phyloP scores from a whole-genome alignment of 2,888 invertebrate genomes.

The Adelphocoris suturalis region DNA sequence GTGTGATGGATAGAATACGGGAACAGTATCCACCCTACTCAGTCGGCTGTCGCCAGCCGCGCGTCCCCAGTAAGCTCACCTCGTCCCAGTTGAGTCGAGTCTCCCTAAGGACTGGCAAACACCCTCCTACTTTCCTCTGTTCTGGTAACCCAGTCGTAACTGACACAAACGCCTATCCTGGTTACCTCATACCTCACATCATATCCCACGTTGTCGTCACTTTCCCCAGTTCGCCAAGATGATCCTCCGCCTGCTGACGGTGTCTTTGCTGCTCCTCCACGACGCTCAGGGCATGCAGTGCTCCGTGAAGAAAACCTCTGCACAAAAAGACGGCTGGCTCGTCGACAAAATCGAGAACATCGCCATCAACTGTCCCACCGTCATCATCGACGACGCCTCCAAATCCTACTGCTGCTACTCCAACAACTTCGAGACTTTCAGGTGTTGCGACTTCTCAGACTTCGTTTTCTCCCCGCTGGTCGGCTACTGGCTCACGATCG shows the following conservation, averaged over 20 bases:
- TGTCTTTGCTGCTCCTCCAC: neutral
- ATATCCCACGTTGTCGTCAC: neutral
- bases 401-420: slow-evolving; percentile 5
- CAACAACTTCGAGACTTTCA: neutral
- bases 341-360: neutral
- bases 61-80: too few relatives aligned
- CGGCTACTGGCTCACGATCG: neutral
- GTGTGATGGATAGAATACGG: too few relatives aligned
- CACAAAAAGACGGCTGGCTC: neutral
- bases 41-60: too few relatives aligned
- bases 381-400: neutral
- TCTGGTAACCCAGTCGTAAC: too few relatives aligned
- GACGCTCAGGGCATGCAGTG: neutral
- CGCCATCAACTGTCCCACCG: neutral
- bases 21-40: too few relatives aligned
- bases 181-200: neutral
- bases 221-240: slow-evolving; percentile 15
- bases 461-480: neutral
- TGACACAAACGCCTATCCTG: too few relatives aligned
- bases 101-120: too few relatives aligned
- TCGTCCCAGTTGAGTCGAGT: too few relatives aligned
- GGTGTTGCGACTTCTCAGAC: neutral
- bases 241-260: neutral
- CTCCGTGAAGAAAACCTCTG: neutral
- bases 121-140: too few relatives aligned